Evolutionary conservation across 2,113 vertebrate genomes (phyloP).

Genomic region (Galeopterus variegatus): DNA sequence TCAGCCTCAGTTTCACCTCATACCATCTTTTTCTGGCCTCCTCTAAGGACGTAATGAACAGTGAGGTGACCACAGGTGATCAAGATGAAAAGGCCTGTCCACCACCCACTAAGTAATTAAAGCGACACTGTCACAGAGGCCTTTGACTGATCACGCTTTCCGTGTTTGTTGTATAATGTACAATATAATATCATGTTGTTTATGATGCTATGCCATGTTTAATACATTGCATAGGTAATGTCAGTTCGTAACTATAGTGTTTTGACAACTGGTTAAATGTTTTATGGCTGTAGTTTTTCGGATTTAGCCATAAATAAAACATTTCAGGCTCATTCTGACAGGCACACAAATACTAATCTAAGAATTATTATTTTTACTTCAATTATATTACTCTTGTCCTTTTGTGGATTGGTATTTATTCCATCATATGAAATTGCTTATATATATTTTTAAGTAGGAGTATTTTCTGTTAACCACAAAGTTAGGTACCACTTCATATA

Average conservation of each 20-base stretch:
- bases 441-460: slow-evolving; percentile 1
- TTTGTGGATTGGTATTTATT: slow-evolving; percentile 9
- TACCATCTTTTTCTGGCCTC: neutral
- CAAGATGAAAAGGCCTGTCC: neutral
- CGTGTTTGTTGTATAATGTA: neutral
- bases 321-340: slow-evolving; percentile 66
- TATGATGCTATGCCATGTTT: neutral
- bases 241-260: slow-evolving; percentile 41
- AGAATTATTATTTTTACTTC: slow-evolving; percentile 55
- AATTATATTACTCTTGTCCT: neutral
- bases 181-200: neutral
- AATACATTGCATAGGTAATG: neutral
- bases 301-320: slow-evolving; percentile 69
- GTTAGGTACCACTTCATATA: neutral
- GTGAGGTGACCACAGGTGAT: neutral
- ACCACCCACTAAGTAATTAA: neutral
- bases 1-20: neutral
- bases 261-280: slow-evolving; percentile 64
- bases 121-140: neutral
- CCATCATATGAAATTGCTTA: neutral
- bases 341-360: slow-evolving; percentile 44
- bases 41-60: neutral
- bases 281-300: slow-evolving; percentile 67
- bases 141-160: neutral
- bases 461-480: slow-evolving; percentile 8